phyloP scores from a whole-genome alignment of 2,888 invertebrate species.

The Mesochorus sp. region DNA sequence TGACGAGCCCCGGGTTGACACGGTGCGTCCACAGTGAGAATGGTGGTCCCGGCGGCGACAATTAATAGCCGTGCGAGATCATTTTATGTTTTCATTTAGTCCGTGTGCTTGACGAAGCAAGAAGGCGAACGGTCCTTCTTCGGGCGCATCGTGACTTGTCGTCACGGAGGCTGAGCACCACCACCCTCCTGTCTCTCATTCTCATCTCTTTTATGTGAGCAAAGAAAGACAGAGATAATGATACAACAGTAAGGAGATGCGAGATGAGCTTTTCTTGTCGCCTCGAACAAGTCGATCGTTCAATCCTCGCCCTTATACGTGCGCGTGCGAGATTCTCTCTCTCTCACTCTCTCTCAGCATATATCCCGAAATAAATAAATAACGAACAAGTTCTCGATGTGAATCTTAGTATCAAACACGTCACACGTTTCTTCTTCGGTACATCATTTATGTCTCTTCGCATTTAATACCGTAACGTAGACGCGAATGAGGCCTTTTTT shows the following conservation, averaged over 20 bases:
- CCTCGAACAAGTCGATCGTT: conserved; percentile 54
- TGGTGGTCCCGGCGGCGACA: conserved; percentile 68
- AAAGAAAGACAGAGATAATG: not conserved
- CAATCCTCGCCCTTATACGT: conserved; percentile 58
- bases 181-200: not conserved
- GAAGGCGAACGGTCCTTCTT: not conserved
- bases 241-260: not conserved
- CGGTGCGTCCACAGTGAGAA: conserved; percentile 36
- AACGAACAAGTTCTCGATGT: not conserved
- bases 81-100: conserved; percentile 77
- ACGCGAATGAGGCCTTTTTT: not conserved
- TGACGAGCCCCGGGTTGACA: conserved; percentile 35
- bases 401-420: conserved; percentile 3
- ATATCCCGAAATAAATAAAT: not conserved
- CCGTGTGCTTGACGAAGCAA: not conserved
- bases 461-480: not conserved
- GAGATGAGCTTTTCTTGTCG: conserved; percentile 55
- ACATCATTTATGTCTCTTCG: conserved; percentile 21
- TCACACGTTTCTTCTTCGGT: not conserved
- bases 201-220: not conserved
- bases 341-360: not conserved
- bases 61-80: conserved; percentile 76
- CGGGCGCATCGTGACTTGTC: not conserved
- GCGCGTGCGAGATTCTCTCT: conserved; percentile 12
- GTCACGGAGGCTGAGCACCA: not conserved